A percentile compares a stretch with the other conserved stretches of the same genome.
Evolutionary conservation across 2,113 vertebrate species (phyloP).

Genomic region (Salvelinus namaycush): DNA sequence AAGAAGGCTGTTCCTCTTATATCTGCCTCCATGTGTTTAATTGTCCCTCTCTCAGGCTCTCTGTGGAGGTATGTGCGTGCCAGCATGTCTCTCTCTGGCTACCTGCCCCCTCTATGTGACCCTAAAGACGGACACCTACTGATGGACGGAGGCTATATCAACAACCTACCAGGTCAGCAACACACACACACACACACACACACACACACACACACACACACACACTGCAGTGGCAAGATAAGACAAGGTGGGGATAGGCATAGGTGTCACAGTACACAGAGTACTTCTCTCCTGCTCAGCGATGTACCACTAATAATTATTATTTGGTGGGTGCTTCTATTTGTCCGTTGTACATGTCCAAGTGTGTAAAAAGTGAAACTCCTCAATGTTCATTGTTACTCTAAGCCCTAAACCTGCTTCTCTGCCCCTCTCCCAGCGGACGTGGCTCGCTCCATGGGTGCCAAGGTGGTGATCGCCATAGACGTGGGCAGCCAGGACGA

Average conservation of each 20-base stretch:
- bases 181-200: neutral
- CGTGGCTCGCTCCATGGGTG: constrained; percentile 90
- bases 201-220: neutral
- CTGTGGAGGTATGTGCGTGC: constrained; percentile 91
- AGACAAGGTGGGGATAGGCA: constrained; percentile 70
- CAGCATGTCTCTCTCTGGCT: constrained; percentile 96
- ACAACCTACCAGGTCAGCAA: constrained; percentile 90
- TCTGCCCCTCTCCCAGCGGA: constrained; percentile 76
- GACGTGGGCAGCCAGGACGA: constrained; percentile 94
- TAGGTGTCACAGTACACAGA: constrained; percentile 67
- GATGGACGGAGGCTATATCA: constrained; percentile 96
- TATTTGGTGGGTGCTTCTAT: too few relatives aligned
- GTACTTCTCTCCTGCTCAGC: constrained; percentile 38
- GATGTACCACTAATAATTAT: too few relatives aligned
- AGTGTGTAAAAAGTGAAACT: too few relatives aligned
- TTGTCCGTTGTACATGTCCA: too few relatives aligned
- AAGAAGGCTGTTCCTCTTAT: neutral
- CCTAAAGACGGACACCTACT: constrained; percentile 94
- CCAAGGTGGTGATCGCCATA: constrained; percentile 91
- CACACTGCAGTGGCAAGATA: neutral
- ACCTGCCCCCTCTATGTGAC: constrained; percentile 93
- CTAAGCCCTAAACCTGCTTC: neutral
- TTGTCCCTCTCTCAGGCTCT: constrained; percentile 74
- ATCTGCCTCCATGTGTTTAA: neutral
- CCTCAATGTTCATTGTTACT: neutral